These are phyloP conservation scores for Redunca redunca DNA, from an alignment of 2,113 vertebrate species.

Conservation along the genomic window DNA sequence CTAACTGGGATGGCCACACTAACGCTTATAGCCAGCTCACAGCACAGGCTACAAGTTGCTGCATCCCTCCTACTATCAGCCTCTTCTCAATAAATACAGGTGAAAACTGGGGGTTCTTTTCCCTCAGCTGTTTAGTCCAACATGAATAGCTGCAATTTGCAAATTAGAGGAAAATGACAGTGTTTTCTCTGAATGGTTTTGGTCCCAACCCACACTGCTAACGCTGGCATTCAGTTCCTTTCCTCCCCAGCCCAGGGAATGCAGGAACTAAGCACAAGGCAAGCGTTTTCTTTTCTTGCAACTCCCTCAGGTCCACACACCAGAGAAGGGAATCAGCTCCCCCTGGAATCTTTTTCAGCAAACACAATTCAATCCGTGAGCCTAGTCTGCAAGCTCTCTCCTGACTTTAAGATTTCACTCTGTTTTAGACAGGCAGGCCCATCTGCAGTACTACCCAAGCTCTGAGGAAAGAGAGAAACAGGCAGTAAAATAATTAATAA, in stretches of 20 bases:
- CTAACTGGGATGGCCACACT: background rate
- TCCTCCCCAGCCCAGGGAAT: background rate
- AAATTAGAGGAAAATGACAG: constrained; percentile 67
- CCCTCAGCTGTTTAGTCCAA: constrained; percentile 44
- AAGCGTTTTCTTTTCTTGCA: background rate
- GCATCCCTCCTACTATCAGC: background rate
- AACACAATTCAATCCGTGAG: background rate
- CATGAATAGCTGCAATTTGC: constrained; percentile 64
- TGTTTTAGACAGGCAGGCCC: background rate
- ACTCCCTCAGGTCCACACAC: background rate
- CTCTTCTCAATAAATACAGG: constrained; percentile 14
- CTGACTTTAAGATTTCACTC: background rate
- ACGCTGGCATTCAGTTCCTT: background rate
- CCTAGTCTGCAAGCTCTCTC: background rate
- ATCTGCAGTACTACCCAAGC: background rate
- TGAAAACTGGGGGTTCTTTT: background rate
- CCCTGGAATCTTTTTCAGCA: background rate
- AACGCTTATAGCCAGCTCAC: background rate
- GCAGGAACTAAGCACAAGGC: background rate
- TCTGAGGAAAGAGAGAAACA: background rate
- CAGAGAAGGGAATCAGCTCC: background rate
- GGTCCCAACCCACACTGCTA: constrained; percentile 26
- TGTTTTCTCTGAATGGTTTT: constrained; percentile 53
- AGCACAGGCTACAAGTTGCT: constrained; percentile 57
- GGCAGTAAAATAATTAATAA: background rate